These are phyloP conservation scores for Drosophila orena DNA, from an alignment of 1,140 invertebrate genomes.

Conservation along the genomic window DNA sequence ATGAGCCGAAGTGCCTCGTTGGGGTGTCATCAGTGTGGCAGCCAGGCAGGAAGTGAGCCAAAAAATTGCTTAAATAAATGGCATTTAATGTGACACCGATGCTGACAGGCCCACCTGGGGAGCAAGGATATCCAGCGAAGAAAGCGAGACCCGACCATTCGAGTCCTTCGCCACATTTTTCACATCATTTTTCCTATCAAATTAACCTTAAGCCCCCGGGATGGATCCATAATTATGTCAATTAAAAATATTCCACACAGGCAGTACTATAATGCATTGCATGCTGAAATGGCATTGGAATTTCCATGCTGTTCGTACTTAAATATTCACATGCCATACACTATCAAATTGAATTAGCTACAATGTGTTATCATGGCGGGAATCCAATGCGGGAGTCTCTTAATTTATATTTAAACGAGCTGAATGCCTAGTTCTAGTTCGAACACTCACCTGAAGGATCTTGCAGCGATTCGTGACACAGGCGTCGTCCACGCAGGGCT, in stretches of 20 bases:
- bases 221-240: slow-evolving; percentile 12
- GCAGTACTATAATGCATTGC: too few species aligned
- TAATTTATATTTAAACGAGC: too few species aligned
- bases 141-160: neutral
- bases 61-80: slow-evolving; percentile 83
- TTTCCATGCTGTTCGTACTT: neutral
- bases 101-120: slow-evolving; percentile 36
- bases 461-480: slow-evolving; percentile 96
- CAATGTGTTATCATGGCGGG: too few species aligned
- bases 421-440: too few species aligned
- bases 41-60: slow-evolving; percentile 73
- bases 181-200: slow-evolving; percentile 12
- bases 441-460: slow-evolving; percentile 92
- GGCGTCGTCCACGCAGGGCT: slow-evolving; percentile 98
- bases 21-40: slow-evolving; percentile 76
- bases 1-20: slow-evolving; percentile 81
- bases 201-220: slow-evolving; percentile 8
- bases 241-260: neutral
- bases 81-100: slow-evolving; percentile 76
- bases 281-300: neutral
- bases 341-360: too few species aligned
- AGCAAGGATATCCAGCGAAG: slow-evolving; percentile 3
- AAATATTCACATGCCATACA: too few species aligned
- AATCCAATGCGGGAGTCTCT: too few species aligned
- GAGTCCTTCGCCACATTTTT: neutral